Evolutionary conservation across 2,888 invertebrate genomes (phyloP), one percentile per base, ranked within the genome.

Genomic region (Agriotes lineatus): DNA sequence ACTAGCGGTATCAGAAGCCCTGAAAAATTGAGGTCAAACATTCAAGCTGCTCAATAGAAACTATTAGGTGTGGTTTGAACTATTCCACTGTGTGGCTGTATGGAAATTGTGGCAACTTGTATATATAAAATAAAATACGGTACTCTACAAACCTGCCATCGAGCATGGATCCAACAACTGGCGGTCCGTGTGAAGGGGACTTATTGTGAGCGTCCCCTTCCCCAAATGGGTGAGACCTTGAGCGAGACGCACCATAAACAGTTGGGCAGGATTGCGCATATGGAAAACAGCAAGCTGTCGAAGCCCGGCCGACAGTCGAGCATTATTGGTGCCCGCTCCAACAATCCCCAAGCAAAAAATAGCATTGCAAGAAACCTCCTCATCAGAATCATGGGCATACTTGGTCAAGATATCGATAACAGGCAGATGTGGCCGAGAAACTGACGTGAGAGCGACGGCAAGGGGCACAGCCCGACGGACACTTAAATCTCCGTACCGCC

Each of bases 341-440:
- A 97, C 95, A 33, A 99, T 88, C 35, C 99, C 99, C 93, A 99
- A 94, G 5, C 97, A 96, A 81, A 99, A 96, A 77, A 99, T 99
- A 54, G 99, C 96, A 85, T 98, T 99, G 82, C 96, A 96, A 0
- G 99, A 96, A 50, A 99, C 98, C 82, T 99, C 98, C 54, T 95
- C 91, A 83, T 99, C 99, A 10, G 94, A 90, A 86, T 99, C 99
- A 86, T 99, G 99, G 0, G 98, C 97, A 85, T 97, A 99, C 86
- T 99, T 99, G 84, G 96, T 97, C 64, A 99, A 88, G 0, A 98
- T 96, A 83, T 99, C 99, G 67, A 99, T 89, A 73, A 98, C 95
- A 73, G 95, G 92, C 61, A 99, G 86, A 83, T 97, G 95, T 16
- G 94, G 99, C 86, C 99, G 97, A n/a, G 97, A 97, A 12, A 97